Evolutionary conservation across 2,113 vertebrate species (phyloP), one percentile per base, ranked within the genome.

Genomic region (Sylvilagus bachmani): DNA sequence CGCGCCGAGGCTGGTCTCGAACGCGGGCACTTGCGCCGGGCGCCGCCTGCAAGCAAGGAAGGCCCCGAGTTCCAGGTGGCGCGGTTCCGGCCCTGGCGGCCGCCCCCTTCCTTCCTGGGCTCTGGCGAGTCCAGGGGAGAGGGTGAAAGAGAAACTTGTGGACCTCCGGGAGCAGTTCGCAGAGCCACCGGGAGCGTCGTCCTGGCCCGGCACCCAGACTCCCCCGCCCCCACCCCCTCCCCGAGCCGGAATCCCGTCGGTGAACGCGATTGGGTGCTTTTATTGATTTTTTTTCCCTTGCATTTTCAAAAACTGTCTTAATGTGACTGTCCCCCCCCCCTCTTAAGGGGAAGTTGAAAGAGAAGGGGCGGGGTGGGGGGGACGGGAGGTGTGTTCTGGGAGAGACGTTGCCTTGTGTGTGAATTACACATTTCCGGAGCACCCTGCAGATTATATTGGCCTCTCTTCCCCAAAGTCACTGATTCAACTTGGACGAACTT

Each of bases 301-400:
- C 22, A n/a, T 83, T 91, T 95, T 90, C 13, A 78, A 70, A 89
- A 84, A 74, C n/a, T 10, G 91, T 66, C 27, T 55, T 44, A 44
- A 0, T 25, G 58, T 25, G 77, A 58, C 67, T 33, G 66, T 62
- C 61, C 77, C 33, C 31, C 61, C 77, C 33, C 31, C 31, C 6
- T 67, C 36, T 77, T 51, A 71, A 93, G 73, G 95, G 97, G 95
- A 97, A 95, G 96, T 93, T 49, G 64, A 58, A 77, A 93, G 95
- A 25, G 74, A 67, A 22, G 61, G 51, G 14, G 33, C 64, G 51
- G 53, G 84, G 73, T 64, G 61, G 71, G 64, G 79, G 3, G 89
- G 64, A 44, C 67, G 64, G 61, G 75, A 55, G 79, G 3, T 86
- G 64, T 73, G 67, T 67, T 73, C 22, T 0, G 1, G 10, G 14